These are phyloP conservation scores for Phylloscopus trochilus DNA, from an alignment of 2,113 vertebrate species.

Conservation along the genomic window DNA sequence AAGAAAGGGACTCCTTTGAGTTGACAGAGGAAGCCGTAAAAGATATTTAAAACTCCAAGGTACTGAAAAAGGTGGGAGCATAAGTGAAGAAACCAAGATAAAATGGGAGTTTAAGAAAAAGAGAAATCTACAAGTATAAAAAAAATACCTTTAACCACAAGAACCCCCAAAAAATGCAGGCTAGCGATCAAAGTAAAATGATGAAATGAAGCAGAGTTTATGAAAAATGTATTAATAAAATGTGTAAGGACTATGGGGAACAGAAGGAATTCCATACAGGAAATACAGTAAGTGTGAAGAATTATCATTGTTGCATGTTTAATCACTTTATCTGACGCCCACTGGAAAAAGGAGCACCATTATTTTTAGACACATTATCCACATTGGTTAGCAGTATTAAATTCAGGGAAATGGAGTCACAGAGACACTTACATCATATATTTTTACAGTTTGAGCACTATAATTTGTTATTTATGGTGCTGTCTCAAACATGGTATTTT, in stretches of 20 bases:
- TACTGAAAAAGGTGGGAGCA: not conserved
- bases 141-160: not conserved
- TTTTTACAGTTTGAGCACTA: not conserved
- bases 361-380: not conserved
- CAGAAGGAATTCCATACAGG: not conserved
- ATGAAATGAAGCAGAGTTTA: not conserved
- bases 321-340: not conserved
- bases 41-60: not conserved
- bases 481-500: not conserved
- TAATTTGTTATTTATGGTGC: not conserved
- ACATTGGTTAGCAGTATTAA: not conserved
- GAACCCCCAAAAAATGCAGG: not conserved
- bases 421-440: not conserved
- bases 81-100: not conserved
- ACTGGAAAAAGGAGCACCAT: not conserved
- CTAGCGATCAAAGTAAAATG: not conserved
- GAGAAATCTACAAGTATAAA: not conserved
- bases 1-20: fast-evolving
- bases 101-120: not conserved
- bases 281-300: not conserved
- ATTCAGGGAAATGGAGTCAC: not conserved
- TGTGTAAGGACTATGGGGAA: not conserved
- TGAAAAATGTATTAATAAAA: not conserved
- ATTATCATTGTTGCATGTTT: not conserved
- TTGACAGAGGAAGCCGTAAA: not conserved